Percentiles rank a stretch among this genome's conserved stretches.
phyloP scores from a whole-genome alignment of 1,140 invertebrate genomes.

The Popillia japonica region DNA sequence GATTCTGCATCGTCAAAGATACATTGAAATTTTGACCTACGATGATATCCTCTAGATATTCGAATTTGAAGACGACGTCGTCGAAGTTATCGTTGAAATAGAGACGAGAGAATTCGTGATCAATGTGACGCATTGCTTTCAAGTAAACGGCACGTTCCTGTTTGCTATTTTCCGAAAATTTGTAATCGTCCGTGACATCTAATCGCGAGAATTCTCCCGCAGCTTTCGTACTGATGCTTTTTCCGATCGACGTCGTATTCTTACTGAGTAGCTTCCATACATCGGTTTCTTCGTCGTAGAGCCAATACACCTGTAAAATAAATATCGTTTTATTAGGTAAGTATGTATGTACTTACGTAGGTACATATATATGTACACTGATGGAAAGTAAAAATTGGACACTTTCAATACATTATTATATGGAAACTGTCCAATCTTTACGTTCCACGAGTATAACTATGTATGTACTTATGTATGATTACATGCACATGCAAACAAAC shows the following conservation, averaged over 20 bases:
- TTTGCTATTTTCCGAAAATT: conserved; percentile 80
- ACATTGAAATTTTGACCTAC: conserved; percentile 84
- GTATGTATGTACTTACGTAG: too few species aligned
- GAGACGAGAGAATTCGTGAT: conserved; percentile 83
- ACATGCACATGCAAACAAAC: too few species aligned
- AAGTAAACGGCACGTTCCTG: conserved; percentile 85
- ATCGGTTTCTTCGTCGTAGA: conserved; percentile 80
- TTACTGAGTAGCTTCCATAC: conserved; percentile 77
- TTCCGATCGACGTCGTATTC: conserved; percentile 78
- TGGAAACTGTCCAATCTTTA: too few species aligned
- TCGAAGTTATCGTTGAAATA: conserved; percentile 91
- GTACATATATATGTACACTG: too few species aligned
- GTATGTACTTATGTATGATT: too few species aligned
- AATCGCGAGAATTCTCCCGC: conserved; percentile 80
- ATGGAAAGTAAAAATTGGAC: too few species aligned
- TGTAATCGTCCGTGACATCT: conserved; percentile 87
- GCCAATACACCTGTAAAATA: conserved; percentile 76
- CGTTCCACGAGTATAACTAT: too few species aligned
- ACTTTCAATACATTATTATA: too few species aligned
- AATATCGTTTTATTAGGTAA: too few species aligned
- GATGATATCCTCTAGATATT: conserved; percentile 83
- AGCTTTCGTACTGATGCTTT: conserved; percentile 88
- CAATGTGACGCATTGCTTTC: conserved; percentile 80
- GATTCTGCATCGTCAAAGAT: conserved; percentile 75
- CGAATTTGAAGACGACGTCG: conserved; percentile 84